phyloP scores from a whole-genome alignment of 2,888 invertebrate species.

The Cyrtodaria siliqua region DNA sequence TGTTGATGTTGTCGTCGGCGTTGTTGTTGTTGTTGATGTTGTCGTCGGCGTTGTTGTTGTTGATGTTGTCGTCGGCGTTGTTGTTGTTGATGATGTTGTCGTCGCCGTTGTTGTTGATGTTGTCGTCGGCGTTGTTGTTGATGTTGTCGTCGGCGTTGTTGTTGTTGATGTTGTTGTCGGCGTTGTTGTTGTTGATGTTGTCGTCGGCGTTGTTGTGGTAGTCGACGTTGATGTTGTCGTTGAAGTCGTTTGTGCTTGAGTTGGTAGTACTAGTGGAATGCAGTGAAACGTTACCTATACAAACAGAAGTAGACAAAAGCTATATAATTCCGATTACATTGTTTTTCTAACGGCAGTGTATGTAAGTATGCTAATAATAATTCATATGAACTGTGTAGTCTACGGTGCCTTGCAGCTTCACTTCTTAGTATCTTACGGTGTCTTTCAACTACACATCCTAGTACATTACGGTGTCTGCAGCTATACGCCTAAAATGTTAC shows the following conservation, averaged over 20 bases:
- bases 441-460: too few species aligned
- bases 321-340: too few species aligned
- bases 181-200: slow-evolving; percentile 33
- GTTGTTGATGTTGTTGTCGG: slow-evolving; percentile 34
- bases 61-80: slow-evolving; percentile 34
- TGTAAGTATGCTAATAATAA: too few species aligned
- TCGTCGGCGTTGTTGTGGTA: slow-evolving; percentile 23
- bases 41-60: slow-evolving; percentile 35
- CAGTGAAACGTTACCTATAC: slow-evolving; percentile 58
- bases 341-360: too few species aligned
- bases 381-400: too few species aligned
- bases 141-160: slow-evolving; percentile 30
- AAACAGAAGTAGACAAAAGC: too few species aligned
- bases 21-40: slow-evolving; percentile 29
- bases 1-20: slow-evolving; percentile 33
- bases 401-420: too few species aligned
- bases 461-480: too few species aligned
- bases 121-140: slow-evolving; percentile 40
- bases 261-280: slow-evolving; percentile 29
- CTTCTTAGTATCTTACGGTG: too few species aligned
- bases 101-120: slow-evolving; percentile 33
- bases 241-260: slow-evolving; percentile 15
- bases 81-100: slow-evolving; percentile 39
- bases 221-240: slow-evolving; percentile 1
- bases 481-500: too few species aligned